Evolutionary conservation across 2,888 invertebrate species (phyloP).

Genomic region (Alentia gelatinosa): DNA sequence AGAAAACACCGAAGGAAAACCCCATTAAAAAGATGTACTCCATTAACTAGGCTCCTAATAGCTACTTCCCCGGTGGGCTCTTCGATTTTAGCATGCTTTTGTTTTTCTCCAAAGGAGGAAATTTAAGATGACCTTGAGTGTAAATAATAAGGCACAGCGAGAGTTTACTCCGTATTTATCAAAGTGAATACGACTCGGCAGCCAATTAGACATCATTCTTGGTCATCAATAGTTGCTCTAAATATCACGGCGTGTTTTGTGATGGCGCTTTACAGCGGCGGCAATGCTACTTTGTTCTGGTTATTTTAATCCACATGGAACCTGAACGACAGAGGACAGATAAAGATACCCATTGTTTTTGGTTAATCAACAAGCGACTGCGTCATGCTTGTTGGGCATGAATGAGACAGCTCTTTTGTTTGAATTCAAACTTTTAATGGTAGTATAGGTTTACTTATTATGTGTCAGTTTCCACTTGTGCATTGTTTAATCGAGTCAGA

Average conservation of each 20-base stretch:
- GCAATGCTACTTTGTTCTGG: too few species aligned
- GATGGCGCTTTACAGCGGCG: background rate
- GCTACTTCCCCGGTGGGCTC: background rate
- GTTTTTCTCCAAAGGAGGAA: background rate
- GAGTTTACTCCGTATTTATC: background rate
- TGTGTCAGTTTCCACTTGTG: too few species aligned
- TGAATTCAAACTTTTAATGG: too few species aligned
- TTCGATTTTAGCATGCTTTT: background rate
- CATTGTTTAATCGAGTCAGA: too few species aligned
- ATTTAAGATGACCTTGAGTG: background rate
- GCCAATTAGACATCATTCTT: background rate
- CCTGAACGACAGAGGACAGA: too few species aligned
- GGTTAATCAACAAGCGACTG: too few species aligned
- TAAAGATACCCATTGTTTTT: too few species aligned
- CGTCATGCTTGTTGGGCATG: too few species aligned
- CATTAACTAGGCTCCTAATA: background rate
- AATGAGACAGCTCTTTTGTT: too few species aligned
- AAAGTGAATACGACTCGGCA: background rate
- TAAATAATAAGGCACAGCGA: background rate
- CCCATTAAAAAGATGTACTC: background rate
- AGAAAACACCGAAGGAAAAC: background rate
- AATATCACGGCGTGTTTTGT: background rate
- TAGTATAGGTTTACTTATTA: too few species aligned
- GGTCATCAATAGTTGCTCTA: background rate
- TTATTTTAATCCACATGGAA: too few species aligned